A percentile compares a stretch with the other conserved stretches of the same genome.
Conservation (phyloP, 2,797 vertebrate species). For the Epinephelus malabaricus region DNA sequence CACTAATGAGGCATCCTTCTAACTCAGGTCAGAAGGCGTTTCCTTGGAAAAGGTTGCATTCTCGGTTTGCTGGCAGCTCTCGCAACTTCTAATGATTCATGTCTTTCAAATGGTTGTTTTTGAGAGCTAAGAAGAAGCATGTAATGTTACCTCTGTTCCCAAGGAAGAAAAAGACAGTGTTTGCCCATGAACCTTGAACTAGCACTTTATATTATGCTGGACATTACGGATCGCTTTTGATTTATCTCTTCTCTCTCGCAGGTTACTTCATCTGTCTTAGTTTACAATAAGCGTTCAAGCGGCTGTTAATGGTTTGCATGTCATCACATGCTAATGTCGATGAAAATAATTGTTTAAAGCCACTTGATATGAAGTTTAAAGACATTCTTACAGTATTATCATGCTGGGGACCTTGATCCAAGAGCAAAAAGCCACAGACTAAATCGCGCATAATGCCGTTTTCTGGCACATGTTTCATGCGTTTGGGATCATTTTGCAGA, state of each 20-base stretch:
- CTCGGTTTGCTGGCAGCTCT: conserved; percentile 54
- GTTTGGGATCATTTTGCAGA: conserved; percentile 49
- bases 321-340: conserved; percentile 50
- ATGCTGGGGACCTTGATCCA: conserved; percentile 40
- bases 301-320: conserved; percentile 48
- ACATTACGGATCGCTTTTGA: conserved; percentile 8
- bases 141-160: conserved; percentile 28
- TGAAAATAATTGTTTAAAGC: conserved; percentile 44
- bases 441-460: conserved; percentile 58
- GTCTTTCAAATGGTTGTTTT: conserved; percentile 46
- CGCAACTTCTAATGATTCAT: conserved; percentile 52
- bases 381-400: conserved; percentile 54
- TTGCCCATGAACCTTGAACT: conserved; percentile 12
- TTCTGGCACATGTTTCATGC: conserved; percentile 50
- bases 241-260: not conserved
- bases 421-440: conserved; percentile 52
- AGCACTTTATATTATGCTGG: conserved; percentile 5
- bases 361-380: conserved; percentile 46
- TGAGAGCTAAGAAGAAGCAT: conserved; percentile 22
- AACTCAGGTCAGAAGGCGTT: conserved; percentile 37
- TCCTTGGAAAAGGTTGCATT: conserved; percentile 47
- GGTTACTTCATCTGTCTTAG: conserved; percentile 20
- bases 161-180: not conserved
- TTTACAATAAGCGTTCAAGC: conserved; percentile 31
- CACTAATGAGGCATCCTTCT: conserved; percentile 58